These are phyloP conservation scores for Pollachius pollachius DNA, from an alignment of 2,113 vertebrate species.

Conservation along the genomic window DNA sequence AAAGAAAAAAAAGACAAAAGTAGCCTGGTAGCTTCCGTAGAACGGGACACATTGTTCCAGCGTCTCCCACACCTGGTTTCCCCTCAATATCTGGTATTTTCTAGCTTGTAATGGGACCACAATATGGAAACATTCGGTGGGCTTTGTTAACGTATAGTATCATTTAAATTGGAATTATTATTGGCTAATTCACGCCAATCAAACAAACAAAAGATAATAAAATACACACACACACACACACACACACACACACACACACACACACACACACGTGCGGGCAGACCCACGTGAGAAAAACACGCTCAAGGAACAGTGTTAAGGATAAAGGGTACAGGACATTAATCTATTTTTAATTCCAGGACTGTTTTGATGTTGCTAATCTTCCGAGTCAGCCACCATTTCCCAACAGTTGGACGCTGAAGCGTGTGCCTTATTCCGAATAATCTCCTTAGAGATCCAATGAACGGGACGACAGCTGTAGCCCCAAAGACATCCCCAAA, in stretches of 20 bases:
- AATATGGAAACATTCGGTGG: slow-evolving; percentile 16
- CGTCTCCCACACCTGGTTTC: slow-evolving; percentile 43
- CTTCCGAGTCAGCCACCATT: too few species aligned
- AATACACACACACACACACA: background rate
- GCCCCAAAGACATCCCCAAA: too few species aligned
- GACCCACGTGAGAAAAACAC: background rate
- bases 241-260: background rate
- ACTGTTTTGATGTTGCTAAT: too few species aligned
- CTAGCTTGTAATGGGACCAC: slow-evolving; percentile 10
- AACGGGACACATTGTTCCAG: slow-evolving; percentile 40
- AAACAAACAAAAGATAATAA: background rate
- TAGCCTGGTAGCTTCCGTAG: too few species aligned
- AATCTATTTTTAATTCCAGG: too few species aligned
- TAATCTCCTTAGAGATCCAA: too few species aligned
- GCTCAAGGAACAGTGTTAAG: too few species aligned
- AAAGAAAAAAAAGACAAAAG: too few species aligned
- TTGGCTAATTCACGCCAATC: background rate
- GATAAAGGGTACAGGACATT: too few species aligned
- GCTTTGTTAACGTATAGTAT: background rate
- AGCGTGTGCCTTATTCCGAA: too few species aligned
- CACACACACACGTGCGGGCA: background rate
- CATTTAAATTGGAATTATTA: background rate
- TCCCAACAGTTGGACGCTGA: too few species aligned
- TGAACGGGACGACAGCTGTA: too few species aligned
- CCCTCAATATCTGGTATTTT: slow-evolving; percentile 42